These are phyloP conservation scores for Gopherus evgoodei DNA, from an alignment of 2,113 vertebrate species.

Conservation along the genomic window DNA sequence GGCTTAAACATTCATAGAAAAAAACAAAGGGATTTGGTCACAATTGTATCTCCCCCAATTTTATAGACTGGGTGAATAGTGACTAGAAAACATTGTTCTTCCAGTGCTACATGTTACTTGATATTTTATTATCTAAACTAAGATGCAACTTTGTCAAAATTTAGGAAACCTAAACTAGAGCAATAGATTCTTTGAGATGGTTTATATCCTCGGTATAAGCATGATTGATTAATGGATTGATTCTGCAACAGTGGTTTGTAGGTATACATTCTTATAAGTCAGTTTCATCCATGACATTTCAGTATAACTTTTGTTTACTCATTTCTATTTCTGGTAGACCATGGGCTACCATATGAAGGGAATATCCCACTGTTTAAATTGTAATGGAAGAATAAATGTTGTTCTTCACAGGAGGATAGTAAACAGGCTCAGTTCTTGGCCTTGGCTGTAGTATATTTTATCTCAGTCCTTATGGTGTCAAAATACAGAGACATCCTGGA, in stretches of 20 bases:
- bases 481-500: constrained; percentile 99
- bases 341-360: constrained; percentile 37
- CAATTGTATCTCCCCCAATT: neutral
- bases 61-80: constrained; percentile 12
- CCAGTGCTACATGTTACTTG: neutral
- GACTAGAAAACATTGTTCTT: constrained; percentile 48
- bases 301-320: neutral
- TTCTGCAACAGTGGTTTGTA: neutral
- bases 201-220: neutral
- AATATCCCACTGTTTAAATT: constrained; percentile 32
- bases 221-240: neutral
- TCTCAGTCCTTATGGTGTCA: constrained; percentile 99
- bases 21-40: constrained; percentile 6
- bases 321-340: constrained; percentile 30
- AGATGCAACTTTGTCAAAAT: neutral
- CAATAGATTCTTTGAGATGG: neutral
- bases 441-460: constrained; percentile 97
- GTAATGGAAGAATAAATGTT: constrained; percentile 33
- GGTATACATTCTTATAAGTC: neutral
- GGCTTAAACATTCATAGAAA: neutral
- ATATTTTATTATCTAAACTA: too few relatives aligned
- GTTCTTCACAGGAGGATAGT: constrained; percentile 91
- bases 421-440: constrained; percentile 99
- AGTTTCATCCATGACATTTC: neutral
- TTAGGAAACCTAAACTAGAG: neutral